phyloP scores from a whole-genome alignment of 2,888 invertebrate species.

The Drepana falcataria region DNA sequence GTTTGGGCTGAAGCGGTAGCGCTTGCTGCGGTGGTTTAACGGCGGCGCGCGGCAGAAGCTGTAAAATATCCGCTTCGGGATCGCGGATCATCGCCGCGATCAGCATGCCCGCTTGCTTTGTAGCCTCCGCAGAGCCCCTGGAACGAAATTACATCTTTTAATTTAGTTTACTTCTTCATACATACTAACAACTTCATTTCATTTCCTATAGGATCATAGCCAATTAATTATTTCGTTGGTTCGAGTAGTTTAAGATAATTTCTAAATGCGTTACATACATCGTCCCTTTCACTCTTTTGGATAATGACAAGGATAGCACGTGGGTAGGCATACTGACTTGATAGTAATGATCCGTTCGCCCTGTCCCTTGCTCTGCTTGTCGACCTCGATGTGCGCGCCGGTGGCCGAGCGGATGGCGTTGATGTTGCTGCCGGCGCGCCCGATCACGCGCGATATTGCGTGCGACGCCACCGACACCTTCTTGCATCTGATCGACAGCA shows the following conservation, averaged over 20 bases:
- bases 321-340: constrained; percentile 78
- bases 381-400: constrained; percentile 98
- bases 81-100: constrained; percentile 96
- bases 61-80: constrained; percentile 93
- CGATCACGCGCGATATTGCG: constrained; percentile 98
- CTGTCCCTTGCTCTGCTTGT: constrained; percentile 96
- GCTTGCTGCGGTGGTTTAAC: constrained; percentile 79
- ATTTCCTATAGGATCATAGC: too few relatives aligned
- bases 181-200: too few relatives aligned
- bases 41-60: constrained; percentile 85
- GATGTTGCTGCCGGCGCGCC: constrained; percentile 97
- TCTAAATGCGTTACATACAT: too few relatives aligned
- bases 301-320: too few relatives aligned
- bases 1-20: constrained; percentile 60
- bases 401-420: constrained; percentile 98
- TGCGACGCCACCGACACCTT: constrained; percentile 96
- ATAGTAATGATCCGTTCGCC: constrained; percentile 97
- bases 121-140: constrained; percentile 94
- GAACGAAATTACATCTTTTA: neutral
- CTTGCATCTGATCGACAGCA: constrained; percentile 80
- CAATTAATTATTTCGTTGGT: too few relatives aligned
- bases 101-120: constrained; percentile 93
- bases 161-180: neutral
- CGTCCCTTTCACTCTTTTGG: too few relatives aligned
- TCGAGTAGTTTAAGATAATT: too few relatives aligned